phyloP scores from a whole-genome alignment of 2,113 vertebrate genomes.

The Antidorcas marsupialis region DNA sequence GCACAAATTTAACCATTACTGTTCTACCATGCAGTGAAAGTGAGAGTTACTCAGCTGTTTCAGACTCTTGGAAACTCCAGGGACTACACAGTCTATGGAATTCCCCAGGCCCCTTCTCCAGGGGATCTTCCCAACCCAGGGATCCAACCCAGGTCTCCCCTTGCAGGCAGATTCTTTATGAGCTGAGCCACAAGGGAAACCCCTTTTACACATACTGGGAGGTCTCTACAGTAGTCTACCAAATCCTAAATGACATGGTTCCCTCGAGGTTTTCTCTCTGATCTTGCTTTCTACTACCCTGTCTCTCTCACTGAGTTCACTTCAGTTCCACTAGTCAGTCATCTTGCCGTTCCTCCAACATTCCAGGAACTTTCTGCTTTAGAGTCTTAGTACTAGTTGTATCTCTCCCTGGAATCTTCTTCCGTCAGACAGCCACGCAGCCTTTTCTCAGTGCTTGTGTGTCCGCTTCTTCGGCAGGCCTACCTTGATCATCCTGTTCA shows the following conservation, averaged over 20 bases:
- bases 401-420: neutral
- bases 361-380: neutral
- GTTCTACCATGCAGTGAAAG: neutral
- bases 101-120: neutral
- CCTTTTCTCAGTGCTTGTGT: neutral
- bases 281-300: neutral
- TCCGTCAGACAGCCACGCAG: neutral
- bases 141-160: neutral
- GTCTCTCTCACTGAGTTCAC: neutral
- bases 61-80: neutral
- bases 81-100: neutral
- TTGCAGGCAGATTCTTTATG: neutral
- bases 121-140: neutral
- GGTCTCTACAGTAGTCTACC: neutral
- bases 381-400: neutral
- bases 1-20: neutral
- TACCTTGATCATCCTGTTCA: neutral
- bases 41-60: neutral
- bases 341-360: neutral
- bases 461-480: neutral
- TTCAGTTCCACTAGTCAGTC: neutral
- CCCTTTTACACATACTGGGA: neutral
- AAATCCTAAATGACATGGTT: neutral
- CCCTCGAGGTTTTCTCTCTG: neutral
- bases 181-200: neutral